Percentiles rank a stretch among this genome's conserved stretches.
Conservation (phyloP, 1,140 invertebrate genomes). For the Argopecten irradians region DNA sequence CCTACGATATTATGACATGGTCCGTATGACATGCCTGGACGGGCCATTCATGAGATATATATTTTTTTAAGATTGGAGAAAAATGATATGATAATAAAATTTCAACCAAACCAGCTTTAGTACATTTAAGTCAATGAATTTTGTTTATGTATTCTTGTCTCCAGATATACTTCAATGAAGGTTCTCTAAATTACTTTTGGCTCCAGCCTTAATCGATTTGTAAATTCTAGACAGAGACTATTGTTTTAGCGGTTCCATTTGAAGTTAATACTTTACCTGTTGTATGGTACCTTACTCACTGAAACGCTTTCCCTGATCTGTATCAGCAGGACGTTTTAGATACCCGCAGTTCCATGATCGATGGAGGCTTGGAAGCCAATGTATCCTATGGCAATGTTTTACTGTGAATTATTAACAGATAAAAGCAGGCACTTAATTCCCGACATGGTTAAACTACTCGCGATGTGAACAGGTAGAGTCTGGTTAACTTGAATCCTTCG, state of each 20-base stretch:
- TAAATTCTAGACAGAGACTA: neutral
- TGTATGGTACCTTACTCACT: neutral
- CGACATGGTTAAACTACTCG: neutral
- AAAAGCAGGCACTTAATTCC: neutral
- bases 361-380: neutral
- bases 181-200: too few species aligned
- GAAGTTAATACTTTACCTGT: neutral
- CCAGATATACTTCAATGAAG: too few species aligned
- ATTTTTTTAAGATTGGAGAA: too few species aligned
- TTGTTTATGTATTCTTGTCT: too few species aligned
- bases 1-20: too few species aligned
- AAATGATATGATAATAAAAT: too few species aligned
- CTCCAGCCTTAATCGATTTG: neutral
- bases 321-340: neutral
- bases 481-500: neutral
- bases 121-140: too few species aligned
- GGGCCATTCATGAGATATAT: too few species aligned
- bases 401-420: constrained; percentile 9
- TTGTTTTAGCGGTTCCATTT: neutral
- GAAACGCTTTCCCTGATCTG: neutral
- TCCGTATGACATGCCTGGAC: too few species aligned
- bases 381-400: constrained; percentile 21
- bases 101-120: too few species aligned
- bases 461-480: neutral
- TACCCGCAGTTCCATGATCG: neutral